These are phyloP conservation scores for Eumerus sabulonum DNA, from an alignment of 2,888 invertebrate species.

Conservation along the genomic window DNA sequence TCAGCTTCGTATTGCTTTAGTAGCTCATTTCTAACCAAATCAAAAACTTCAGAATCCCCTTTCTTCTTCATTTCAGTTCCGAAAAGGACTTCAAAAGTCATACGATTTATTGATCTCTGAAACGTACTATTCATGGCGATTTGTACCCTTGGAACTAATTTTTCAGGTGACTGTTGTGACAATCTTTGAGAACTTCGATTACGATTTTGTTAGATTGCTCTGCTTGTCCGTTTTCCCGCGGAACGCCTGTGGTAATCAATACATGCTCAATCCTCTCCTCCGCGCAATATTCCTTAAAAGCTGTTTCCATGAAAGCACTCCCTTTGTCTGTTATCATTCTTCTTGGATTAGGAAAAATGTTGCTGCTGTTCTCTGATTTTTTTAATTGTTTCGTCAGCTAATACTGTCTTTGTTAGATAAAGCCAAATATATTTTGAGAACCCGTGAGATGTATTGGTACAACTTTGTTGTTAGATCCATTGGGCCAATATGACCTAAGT, in stretches of 20 bases:
- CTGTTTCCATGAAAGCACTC: not conserved
- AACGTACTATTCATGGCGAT: too few relatives aligned
- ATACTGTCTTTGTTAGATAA: conserved; percentile 15
- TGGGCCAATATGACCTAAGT: conserved; percentile 9
- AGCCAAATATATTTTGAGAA: conserved; percentile 9
- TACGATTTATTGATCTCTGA: conserved; percentile 2
- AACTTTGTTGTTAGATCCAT: conserved; percentile 15
- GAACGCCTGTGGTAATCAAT: too few relatives aligned
- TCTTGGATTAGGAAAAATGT: not conserved
- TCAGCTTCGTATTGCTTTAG: not conserved
- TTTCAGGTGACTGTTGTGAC: not conserved
- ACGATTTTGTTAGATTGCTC: not conserved
- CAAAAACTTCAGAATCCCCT: not conserved
- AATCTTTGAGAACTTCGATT: conserved; percentile 6
- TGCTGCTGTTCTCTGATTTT: conserved; percentile 2
- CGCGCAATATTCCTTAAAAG: conserved; percentile 3
- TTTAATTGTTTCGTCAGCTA: not conserved
- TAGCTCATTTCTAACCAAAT: not conserved
- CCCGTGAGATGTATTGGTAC: conserved; percentile 18
- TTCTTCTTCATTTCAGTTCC: conserved; percentile 13
- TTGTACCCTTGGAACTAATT: too few relatives aligned
- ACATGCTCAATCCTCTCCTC: too few relatives aligned
- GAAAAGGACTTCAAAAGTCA: conserved; percentile 4
- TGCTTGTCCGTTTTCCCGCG: too few relatives aligned
- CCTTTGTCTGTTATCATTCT: conserved; percentile 12